phyloP scores from a whole-genome alignment of 2,797 vertebrate species.

The Rhodeus uyekii region DNA sequence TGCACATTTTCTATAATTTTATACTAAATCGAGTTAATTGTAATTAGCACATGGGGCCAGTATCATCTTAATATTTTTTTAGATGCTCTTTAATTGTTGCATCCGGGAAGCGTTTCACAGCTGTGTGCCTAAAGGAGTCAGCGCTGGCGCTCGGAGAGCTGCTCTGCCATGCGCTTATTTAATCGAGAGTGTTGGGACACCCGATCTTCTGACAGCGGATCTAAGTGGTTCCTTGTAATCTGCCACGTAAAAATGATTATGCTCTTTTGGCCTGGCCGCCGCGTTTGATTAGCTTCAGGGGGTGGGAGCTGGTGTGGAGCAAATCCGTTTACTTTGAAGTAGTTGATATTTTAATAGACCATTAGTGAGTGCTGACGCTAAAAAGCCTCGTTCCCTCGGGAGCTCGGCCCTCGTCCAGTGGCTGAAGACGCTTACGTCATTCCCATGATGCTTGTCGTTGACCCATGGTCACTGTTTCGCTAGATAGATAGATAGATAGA shows the following conservation, averaged over 20 bases:
- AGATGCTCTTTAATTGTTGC: neutral
- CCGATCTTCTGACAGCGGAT: constrained; percentile 64
- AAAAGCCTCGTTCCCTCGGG: constrained; percentile 62
- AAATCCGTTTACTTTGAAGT: constrained; percentile 68
- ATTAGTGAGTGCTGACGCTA: constrained; percentile 67
- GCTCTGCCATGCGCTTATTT: constrained; percentile 54
- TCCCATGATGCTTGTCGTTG: constrained; percentile 22
- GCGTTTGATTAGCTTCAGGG: constrained; percentile 68
- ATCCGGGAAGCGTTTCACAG: constrained; percentile 1
- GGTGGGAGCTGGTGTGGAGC: constrained; percentile 58
- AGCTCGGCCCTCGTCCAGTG: constrained; percentile 51
- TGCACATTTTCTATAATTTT: neutral
- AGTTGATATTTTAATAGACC: constrained; percentile 73
- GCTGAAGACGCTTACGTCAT: constrained; percentile 57
- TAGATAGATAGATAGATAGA: constrained; percentile 26
- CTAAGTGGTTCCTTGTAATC: constrained; percentile 70
- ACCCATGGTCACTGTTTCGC: constrained; percentile 1
- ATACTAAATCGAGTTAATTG: neutral
- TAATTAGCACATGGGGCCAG: neutral
- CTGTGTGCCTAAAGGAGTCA: constrained; percentile 22
- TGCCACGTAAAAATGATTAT: constrained; percentile 65
- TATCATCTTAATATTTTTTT: neutral
- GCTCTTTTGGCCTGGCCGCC: constrained; percentile 62
- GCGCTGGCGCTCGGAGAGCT: constrained; percentile 45
- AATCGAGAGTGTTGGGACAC: constrained; percentile 60